Evolutionary conservation across 2,113 vertebrate genomes (phyloP), one percentile per base, ranked within the genome.

Genomic region (Cepphus grylle): DNA sequence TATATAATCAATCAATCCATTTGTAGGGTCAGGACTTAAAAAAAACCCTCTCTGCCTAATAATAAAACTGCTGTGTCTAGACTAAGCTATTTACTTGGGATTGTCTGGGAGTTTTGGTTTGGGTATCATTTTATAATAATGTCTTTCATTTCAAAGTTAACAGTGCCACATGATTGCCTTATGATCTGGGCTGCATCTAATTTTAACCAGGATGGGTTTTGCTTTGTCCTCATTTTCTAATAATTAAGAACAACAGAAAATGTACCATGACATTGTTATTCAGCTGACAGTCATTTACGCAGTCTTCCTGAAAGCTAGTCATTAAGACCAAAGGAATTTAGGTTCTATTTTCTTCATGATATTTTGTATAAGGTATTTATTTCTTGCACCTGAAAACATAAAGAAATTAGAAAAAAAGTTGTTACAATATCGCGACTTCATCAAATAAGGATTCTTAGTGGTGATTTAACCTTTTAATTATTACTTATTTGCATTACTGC

Each of bases 221-320:
- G 87, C 96, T 96, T 98, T 98, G 98, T 97, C 97, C 98, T 97
- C 97, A 96, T 98, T 98, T 98, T 97, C 95, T 88, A 95, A 96
- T 98, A 98, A 98, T 98, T 98, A 98, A 97, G 97, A 98, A 96
- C 97, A 98, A 98, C 94, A 98, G 97, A 97, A 98, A 97, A 97
- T 55, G 91, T 95, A 97, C 91, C 78, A 66, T 80, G 96, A 96
- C 96, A 95, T 80, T 88, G 94, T 95, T 94, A 90, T 88, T 93
- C 63, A 76, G 29, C 74, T 95, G 87, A 90, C 97, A 98, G 96
- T 95, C 96, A 96, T 93, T 97, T 98, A 91, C 92, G 58, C 59
- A 96, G 93, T 81, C 93, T 87, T 96, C 93, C 94, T 83, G 59
- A 88, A 91, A 88, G 30, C 20, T 34, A 23, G 16, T 12, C 4